These are phyloP conservation scores for Hemitrygon akajei DNA, from an alignment of 2,797 vertebrate genomes.

Conservation along the genomic window DNA sequence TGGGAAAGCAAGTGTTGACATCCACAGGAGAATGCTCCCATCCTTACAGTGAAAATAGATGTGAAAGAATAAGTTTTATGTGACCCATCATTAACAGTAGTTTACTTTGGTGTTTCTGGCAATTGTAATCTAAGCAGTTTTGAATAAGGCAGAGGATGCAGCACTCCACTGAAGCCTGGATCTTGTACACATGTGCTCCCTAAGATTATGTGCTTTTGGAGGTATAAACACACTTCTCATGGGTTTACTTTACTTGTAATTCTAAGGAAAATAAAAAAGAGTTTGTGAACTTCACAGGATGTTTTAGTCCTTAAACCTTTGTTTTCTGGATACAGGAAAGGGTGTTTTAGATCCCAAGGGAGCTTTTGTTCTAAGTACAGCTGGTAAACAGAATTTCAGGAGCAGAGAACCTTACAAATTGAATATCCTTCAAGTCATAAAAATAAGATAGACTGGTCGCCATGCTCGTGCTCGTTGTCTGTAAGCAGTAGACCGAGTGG, in stretches of 20 bases:
- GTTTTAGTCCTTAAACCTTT: background rate
- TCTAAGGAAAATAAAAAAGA: background rate
- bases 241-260: constrained; percentile 20
- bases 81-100: background rate
- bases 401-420: background rate
- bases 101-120: constrained; percentile 1
- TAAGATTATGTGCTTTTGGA: background rate
- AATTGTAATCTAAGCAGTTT: too few relatives aligned
- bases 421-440: background rate
- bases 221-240: background rate
- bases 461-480: background rate
- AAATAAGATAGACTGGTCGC: too few relatives aligned
- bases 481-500: too few relatives aligned
- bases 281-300: background rate
- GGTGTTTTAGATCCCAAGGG: background rate
- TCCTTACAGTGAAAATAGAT: background rate
- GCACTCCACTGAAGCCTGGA: background rate
- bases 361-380: background rate
- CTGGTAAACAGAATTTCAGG: constrained; percentile 14
- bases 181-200: too few relatives aligned
- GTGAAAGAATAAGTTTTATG: too few relatives aligned
- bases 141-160: background rate
- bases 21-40: too few relatives aligned
- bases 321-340: constrained; percentile 2
- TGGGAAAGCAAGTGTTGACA: background rate